Conservation (phyloP, 2,113 vertebrate species). For the Ceyx cyanopectus region DNA sequence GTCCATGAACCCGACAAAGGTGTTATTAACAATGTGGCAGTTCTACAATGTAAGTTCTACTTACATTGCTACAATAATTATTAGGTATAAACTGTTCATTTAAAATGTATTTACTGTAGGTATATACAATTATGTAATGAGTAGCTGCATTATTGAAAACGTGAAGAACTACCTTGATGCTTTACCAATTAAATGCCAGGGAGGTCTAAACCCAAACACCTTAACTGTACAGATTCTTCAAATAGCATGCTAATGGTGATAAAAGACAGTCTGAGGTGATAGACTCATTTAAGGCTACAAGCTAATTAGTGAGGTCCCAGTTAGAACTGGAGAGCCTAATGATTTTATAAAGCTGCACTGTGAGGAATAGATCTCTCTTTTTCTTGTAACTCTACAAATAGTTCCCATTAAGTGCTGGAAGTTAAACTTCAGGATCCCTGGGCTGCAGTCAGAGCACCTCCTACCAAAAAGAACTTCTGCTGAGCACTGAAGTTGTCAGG, state of each 20-base stretch:
- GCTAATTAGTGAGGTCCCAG: conserved; percentile 2
- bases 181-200: background rate
- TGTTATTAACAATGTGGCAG: background rate
- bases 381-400: background rate
- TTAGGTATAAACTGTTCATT: background rate
- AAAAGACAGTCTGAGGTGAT: background rate
- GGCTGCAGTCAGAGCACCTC: background rate
- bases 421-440: background rate
- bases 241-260: background rate
- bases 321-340: background rate
- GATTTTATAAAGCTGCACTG: conserved; percentile 7
- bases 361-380: background rate
- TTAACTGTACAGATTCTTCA: background rate
- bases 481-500: background rate
- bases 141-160: background rate
- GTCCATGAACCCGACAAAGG: background rate
- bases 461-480: background rate
- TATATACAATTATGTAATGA: background rate
- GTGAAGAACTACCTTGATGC: background rate
- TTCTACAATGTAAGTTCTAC: background rate
- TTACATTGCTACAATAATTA: background rate
- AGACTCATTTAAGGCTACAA: background rate
- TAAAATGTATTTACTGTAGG: background rate
- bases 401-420: background rate
- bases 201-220: background rate